Evolutionary conservation across 64 coral and sea anemone genomes (phyloP).

Genomic region (Acropora tenuis): DNA sequence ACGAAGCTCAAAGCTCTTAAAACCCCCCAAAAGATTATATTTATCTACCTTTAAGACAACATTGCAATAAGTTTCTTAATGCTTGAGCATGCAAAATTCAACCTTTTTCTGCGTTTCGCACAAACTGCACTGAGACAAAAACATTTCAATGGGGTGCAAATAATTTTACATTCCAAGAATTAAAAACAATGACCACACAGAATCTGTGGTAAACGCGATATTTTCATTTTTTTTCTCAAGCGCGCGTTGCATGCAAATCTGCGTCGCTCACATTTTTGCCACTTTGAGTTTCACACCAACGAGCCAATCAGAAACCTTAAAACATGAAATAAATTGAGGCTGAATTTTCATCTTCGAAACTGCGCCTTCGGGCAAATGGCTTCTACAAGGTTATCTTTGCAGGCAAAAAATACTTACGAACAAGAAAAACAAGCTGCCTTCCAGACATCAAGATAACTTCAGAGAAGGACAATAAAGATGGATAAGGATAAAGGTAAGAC

Average conservation of each 20-base stretch:
- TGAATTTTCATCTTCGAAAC: neutral
- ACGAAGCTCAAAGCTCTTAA: no score
- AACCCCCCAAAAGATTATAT: no score
- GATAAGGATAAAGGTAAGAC: neutral
- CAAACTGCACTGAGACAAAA: no score
- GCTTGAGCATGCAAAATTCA: no score
- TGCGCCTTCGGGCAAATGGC: neutral
- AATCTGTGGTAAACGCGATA: no score
- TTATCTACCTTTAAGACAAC: no score
- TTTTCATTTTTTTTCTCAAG: neutral
- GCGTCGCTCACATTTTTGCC: neutral
- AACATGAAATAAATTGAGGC: neutral
- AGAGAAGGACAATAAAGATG: neutral
- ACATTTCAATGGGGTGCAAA: no score
- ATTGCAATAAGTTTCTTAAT: no score
- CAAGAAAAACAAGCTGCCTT: neutral
- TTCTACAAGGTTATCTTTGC: neutral
- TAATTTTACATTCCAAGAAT: no score
- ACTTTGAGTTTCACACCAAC: neutral
- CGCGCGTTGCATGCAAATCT: neutral
- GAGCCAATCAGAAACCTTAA: neutral
- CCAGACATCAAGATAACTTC: neutral
- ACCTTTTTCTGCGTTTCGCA: no score
- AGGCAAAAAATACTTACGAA: neutral
- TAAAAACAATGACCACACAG: no score